Percentiles rank a stretch among this genome's conserved stretches.
phyloP scores from a whole-genome alignment of 2,113 vertebrate species.

The Emydocephalus ijimae region DNA sequence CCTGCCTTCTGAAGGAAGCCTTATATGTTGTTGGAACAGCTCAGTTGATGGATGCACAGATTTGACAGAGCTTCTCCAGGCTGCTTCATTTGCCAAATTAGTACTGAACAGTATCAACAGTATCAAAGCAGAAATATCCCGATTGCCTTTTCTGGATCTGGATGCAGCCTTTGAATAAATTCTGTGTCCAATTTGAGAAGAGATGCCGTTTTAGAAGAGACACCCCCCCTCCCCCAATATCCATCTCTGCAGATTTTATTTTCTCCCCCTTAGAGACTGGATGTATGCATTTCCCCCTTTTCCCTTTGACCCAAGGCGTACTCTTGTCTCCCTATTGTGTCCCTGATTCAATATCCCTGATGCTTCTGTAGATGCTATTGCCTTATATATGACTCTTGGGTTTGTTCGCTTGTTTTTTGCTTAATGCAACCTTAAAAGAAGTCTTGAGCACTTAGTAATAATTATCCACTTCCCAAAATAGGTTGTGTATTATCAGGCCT shows the following conservation, averaged over 20 bases:
- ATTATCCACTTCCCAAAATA: conserved; percentile 55
- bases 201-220: not conserved
- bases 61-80: not conserved
- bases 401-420: not conserved
- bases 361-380: not conserved
- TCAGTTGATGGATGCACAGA: not conserved
- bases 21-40: not conserved
- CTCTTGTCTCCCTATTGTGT: conserved; percentile 18
- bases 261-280: not conserved
- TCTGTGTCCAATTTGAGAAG: not conserved
- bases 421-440: conserved; percentile 23
- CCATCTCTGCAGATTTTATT: not conserved
- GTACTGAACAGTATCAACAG: not conserved
- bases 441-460: conserved; percentile 27
- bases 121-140: not conserved
- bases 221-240: not conserved
- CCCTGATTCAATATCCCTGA: not conserved
- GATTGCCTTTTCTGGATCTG: not conserved
- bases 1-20: not conserved
- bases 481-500: conserved; percentile 14
- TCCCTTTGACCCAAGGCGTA: not conserved
- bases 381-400: not conserved
- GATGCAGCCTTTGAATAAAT: not conserved
- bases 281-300: not conserved
- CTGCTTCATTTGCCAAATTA: not conserved